These are phyloP conservation scores for Dicerorhinus sumatrensis DNA, from an alignment of 2,113 vertebrate genomes.

Conservation along the genomic window DNA sequence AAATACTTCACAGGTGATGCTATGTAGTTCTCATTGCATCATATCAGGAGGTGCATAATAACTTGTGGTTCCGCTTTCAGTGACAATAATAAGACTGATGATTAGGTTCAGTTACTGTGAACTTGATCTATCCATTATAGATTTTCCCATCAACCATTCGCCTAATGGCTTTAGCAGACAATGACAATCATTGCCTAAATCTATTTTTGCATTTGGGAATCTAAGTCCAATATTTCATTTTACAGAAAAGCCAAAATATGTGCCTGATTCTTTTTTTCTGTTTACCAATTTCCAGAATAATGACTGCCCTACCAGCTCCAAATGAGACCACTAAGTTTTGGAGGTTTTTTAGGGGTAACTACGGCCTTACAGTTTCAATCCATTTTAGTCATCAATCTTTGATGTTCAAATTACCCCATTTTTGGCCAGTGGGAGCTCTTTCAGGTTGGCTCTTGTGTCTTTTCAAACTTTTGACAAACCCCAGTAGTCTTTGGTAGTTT, in stretches of 20 bases:
- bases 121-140: neutral
- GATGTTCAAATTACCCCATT: neutral
- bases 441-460: neutral
- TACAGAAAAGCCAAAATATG: neutral
- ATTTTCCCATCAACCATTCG: neutral
- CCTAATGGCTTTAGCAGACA: neutral
- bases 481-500: neutral
- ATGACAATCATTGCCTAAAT: neutral
- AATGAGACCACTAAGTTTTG: neutral
- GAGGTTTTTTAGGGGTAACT: neutral
- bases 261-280: neutral
- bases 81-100: neutral
- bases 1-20: neutral
- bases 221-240: neutral
- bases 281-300: neutral
- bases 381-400: neutral
- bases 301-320: neutral
- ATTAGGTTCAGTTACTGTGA: neutral
- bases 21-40: neutral
- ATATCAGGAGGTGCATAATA: neutral
- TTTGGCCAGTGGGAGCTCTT: neutral
- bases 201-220: neutral
- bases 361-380: neutral
- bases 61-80: neutral
- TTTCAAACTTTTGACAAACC: neutral